phyloP scores from a whole-genome alignment of 2,888 invertebrate species.

The Tricholauxania praeusta region DNA sequence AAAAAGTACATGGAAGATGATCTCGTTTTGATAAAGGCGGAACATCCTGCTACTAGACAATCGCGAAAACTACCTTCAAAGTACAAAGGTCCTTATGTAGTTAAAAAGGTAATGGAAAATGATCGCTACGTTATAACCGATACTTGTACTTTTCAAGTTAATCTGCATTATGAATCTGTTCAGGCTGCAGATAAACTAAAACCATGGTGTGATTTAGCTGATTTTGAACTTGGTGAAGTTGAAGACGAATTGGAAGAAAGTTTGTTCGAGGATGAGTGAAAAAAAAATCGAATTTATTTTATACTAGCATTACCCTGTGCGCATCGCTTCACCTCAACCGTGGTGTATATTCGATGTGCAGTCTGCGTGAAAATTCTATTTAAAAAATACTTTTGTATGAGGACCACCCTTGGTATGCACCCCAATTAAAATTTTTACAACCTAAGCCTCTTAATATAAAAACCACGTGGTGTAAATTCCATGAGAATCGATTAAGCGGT shows the following conservation, averaged over 20 bases:
- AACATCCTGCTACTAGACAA: constrained; percentile 28
- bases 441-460: no score
- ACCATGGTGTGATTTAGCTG: constrained; percentile 26
- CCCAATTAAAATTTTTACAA: no score
- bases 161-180: constrained; percentile 26
- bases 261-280: no score
- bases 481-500: no score
- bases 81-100: constrained; percentile 32
- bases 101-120: constrained; percentile 26
- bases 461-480: no score
- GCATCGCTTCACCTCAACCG: no score
- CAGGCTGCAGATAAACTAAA: constrained; percentile 36
- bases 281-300: no score
- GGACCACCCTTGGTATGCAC: no score
- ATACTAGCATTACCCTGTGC: no score
- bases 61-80: constrained; percentile 21
- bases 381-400: no score
- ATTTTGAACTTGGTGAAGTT: constrained; percentile 2
- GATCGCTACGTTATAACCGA: constrained; percentile 28
- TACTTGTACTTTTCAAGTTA: constrained; percentile 30
- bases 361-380: no score
- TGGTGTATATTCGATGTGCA: no score
- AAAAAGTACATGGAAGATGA: constrained; percentile 28
- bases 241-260: background rate
- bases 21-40: constrained; percentile 28